Evolutionary conservation across 2,113 vertebrate genomes (phyloP), one percentile per base, ranked within the genome.

Genomic region (Callipepla squamata): DNA sequence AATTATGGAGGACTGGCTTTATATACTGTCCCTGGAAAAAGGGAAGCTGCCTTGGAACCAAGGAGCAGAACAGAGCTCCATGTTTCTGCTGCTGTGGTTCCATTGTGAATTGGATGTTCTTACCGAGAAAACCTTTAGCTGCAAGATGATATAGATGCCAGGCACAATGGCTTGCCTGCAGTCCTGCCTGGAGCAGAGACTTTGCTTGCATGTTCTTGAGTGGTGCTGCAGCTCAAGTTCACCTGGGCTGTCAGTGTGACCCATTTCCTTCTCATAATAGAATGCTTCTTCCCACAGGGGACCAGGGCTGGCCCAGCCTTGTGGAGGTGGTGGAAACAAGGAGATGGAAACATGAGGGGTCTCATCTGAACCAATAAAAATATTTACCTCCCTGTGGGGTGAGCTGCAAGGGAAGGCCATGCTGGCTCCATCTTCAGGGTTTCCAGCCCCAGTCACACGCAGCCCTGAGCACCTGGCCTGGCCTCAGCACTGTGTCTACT

Each of bases 291-390:
- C 12, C 51, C 90, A 8, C 0, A 4, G 28, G 36, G 63, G 25
- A 47, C 0, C 7, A 0, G 40, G 63, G 6, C 23, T 80, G 42
- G 21, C 68, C 50, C 22, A 44, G 40, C 13, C n/a, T 6, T 32
- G 36, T 26, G 16, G 23, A 55, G 11, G 18, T 38, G 44, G 6
- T 51, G 0, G 7, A 57, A 62, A 55, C 5, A 63, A 34, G 51
- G 13, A 42, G 23, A 6, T 28, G 30, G 36, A 87, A 34, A 62
- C 19, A 57, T 4, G 26, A 21, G 9, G 23, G 11, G 4, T 42
- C 50, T 44, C 2, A 2, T 2, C 32, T 61, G 59, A 28, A 30
- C 11, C 28, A 22, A 34, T 21, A 16, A 38, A 59, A 21, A 59
- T 72, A 21, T 11, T 30, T 38, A 65, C 51, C 21, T 21, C n/a